phyloP scores from a whole-genome alignment of 2,888 invertebrate genomes.

The Nasonia oneida region DNA sequence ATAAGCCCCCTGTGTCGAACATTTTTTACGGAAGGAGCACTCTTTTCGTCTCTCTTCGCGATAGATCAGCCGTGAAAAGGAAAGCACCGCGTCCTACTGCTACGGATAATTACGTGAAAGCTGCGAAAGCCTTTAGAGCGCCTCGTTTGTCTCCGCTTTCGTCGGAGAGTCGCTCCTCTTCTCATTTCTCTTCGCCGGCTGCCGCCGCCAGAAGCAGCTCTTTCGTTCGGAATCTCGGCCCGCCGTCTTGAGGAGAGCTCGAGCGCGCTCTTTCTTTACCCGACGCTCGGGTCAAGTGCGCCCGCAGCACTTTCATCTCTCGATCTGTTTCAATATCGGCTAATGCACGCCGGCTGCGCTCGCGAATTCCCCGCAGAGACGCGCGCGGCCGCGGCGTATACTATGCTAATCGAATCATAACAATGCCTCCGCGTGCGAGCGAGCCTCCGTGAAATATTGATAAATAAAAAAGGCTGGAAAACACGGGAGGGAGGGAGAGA shows the following conservation, averaged over 20 bases:
- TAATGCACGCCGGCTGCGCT: not conserved
- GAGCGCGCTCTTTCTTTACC: slow-evolving; percentile 30
- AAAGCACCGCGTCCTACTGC: not conserved
- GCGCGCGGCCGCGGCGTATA: too few relatives aligned
- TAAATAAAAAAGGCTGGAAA: not conserved
- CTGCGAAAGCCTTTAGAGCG: not conserved
- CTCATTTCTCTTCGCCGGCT: slow-evolving; percentile 56
- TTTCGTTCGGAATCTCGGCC: slow-evolving; percentile 49
- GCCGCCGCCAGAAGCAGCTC: not conserved
- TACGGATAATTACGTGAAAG: slow-evolving; percentile 28
- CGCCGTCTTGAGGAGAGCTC: slow-evolving; percentile 30
- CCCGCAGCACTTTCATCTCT: not conserved
- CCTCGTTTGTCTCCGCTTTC: slow-evolving; percentile 53
- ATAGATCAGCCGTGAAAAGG: not conserved
- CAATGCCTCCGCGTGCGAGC: not conserved
- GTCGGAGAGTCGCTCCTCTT: slow-evolving; percentile 49
- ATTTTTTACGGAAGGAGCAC: not conserved
- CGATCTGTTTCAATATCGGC: slow-evolving; percentile 26
- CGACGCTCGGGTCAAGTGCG: slow-evolving; percentile 28
- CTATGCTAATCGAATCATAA: slow-evolving; percentile 6
- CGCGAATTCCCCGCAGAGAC: not conserved
- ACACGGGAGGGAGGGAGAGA: not conserved
- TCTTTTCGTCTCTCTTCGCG: not conserved
- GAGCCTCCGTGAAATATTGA: not conserved
- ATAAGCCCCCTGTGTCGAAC: not conserved